phyloP scores from a whole-genome alignment of 2,113 vertebrate genomes.

The Ardeotis arabs region DNA sequence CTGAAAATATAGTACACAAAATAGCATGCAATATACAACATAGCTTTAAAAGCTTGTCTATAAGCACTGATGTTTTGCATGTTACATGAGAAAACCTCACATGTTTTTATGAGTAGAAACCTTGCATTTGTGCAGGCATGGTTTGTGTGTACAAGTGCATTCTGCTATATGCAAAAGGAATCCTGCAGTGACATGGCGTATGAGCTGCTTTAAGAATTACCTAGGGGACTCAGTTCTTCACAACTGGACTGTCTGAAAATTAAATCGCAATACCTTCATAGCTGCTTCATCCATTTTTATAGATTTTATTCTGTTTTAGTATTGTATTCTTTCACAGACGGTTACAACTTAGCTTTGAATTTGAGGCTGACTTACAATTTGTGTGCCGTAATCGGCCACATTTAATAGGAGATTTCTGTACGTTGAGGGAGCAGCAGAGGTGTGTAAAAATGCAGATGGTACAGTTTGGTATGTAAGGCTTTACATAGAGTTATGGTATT shows the following conservation, averaged over 20 bases:
- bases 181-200: not conserved
- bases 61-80: not conserved
- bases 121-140: not conserved
- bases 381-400: not conserved
- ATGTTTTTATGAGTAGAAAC: not conserved
- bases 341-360: not conserved
- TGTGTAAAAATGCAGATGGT: not conserved
- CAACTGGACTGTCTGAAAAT: not conserved
- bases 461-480: not conserved
- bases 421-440: not conserved
- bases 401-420: not conserved
- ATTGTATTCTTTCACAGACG: not conserved
- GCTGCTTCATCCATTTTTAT: not conserved
- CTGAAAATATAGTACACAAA: not conserved
- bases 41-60: not conserved
- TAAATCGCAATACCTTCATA: not conserved
- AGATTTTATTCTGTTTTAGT: not conserved
- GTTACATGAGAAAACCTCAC: rapidly evolving
- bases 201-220: not conserved
- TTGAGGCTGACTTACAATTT: not conserved
- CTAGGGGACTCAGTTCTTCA: not conserved
- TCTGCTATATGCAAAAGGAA: not conserved
- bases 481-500: not conserved
- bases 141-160: not conserved
- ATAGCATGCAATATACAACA: not conserved